Conservation (phyloP, 2,888 invertebrate genomes). For the Gandaritis pyraliata region DNA sequence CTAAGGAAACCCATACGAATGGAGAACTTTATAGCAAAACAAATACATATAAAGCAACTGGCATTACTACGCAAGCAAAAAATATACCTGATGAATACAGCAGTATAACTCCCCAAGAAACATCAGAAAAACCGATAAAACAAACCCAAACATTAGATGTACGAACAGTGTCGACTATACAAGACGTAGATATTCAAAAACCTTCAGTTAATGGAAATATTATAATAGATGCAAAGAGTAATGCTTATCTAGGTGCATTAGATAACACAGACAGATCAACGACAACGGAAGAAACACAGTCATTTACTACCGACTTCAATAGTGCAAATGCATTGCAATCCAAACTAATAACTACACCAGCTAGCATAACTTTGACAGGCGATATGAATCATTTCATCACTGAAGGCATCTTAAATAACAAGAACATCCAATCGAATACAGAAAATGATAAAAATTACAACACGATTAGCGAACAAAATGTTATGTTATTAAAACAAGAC, state of each 20-base stretch:
- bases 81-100: background rate
- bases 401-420: background rate
- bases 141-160: background rate
- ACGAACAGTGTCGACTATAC: background rate
- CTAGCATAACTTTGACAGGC: background rate
- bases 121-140: background rate
- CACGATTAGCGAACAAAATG: background rate
- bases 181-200: background rate
- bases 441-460: background rate
- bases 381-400: background rate
- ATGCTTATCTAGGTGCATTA: background rate
- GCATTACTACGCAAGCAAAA: background rate
- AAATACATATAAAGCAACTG: background rate
- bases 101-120: background rate
- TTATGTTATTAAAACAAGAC: background rate
- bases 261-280: background rate
- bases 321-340: conserved; percentile 4
- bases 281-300: background rate
- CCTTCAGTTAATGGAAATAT: background rate
- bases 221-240: conserved; percentile 2
- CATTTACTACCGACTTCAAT: background rate
- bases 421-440: background rate
- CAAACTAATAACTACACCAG: background rate
- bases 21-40: background rate
- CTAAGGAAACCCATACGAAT: background rate